A percentile compares a stretch with the other conserved stretches of the same genome.
Evolutionary conservation across 2,113 vertebrate genomes (phyloP).

Genomic region (Dendropsophus ebraccatus): DNA sequence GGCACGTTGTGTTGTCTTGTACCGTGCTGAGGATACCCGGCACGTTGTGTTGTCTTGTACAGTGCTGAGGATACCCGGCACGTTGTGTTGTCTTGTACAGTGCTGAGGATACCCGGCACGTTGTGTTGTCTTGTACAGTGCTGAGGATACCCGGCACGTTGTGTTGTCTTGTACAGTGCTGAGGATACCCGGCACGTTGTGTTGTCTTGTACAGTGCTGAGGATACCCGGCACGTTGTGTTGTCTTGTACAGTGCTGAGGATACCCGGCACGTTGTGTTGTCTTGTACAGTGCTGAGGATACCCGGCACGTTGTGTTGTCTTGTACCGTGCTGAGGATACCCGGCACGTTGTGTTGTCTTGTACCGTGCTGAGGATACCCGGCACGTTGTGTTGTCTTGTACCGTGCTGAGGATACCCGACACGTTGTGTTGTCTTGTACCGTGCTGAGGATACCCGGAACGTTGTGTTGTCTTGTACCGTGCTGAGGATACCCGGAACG

Average conservation of each 20-base stretch:
- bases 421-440: slow-evolving; percentile 23
- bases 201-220: slow-evolving; percentile 20
- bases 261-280: slow-evolving; percentile 7
- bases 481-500: background rate
- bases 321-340: background rate
- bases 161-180: no score
- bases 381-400: no score
- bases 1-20: no score
- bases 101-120: background rate
- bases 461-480: no score
- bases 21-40: background rate
- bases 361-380: slow-evolving; percentile 5
- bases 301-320: no score
- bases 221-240: no score
- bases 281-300: slow-evolving; percentile 8
- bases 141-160: no score
- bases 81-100: no score
- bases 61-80: background rate
- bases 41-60: slow-evolving; percentile 23
- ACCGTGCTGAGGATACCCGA: background rate
- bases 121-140: slow-evolving; percentile 14
- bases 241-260: no score
- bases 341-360: slow-evolving; percentile 14
- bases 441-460: slow-evolving; percentile 1
- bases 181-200: background rate